phyloP scores from a whole-genome alignment of 2,888 invertebrate genomes.

The Helleia helle region DNA sequence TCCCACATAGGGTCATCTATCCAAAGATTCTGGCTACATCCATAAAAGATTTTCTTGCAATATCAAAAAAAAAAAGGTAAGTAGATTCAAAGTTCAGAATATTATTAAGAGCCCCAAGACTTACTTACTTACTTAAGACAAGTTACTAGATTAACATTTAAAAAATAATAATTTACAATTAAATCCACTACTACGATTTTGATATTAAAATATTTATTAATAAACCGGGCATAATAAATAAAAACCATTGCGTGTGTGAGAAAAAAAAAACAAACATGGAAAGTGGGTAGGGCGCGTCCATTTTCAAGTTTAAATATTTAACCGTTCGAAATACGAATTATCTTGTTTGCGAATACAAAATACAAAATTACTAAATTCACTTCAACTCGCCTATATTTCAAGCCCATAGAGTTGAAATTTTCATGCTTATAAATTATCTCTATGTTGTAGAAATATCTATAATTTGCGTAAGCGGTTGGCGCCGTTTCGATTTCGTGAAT shows the following conservation, averaged over 20 bases:
- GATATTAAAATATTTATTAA: no score
- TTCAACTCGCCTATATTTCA: slow-evolving; percentile 19
- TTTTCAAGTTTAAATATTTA: slow-evolving; percentile 53
- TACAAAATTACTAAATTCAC: slow-evolving; percentile 16
- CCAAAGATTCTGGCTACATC: no score
- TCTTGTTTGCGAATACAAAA: slow-evolving; percentile 42
- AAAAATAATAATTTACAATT: no score
- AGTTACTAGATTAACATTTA: no score
- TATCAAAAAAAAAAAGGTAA: no score
- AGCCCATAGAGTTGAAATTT: slow-evolving; percentile 15
- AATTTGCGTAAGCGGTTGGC: slow-evolving; percentile 36
- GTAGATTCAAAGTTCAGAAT: no score
- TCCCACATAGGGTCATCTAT: no score
- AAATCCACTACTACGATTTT: no score
- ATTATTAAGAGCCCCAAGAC: no score
- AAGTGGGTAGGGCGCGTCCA: slow-evolving; percentile 41
- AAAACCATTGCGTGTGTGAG: slow-evolving; percentile 25
- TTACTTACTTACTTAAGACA: no score
- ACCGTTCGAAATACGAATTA: slow-evolving; percentile 58
- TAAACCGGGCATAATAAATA: background rate
- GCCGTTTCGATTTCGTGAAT: slow-evolving; percentile 45
- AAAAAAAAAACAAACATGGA: slow-evolving; percentile 33
- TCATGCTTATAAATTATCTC: slow-evolving; percentile 11
- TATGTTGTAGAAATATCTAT: slow-evolving; percentile 26
- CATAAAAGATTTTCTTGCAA: no score